These are phyloP conservation scores for Cynopterus sphinx DNA, from an alignment of 2,797 vertebrate genomes.

Conservation along the genomic window DNA sequence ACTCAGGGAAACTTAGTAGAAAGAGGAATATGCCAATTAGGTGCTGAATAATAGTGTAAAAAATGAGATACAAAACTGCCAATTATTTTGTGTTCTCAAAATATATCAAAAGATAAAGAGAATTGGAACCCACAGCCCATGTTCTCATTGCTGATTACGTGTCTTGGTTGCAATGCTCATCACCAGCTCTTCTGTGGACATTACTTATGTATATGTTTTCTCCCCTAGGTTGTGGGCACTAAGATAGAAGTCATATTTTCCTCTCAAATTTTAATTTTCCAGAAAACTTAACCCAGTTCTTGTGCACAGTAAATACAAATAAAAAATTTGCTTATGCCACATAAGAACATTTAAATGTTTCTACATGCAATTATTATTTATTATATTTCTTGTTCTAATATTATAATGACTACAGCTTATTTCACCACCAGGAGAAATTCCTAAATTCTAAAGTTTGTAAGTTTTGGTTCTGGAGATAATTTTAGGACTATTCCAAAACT, in stretches of 20 bases:
- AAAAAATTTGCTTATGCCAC: not conserved
- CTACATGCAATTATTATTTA: not conserved
- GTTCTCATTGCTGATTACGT: not conserved
- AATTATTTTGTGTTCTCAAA: not conserved
- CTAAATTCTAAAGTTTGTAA: not conserved
- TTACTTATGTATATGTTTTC: not conserved
- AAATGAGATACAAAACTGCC: not conserved
- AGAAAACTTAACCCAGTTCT: not conserved
- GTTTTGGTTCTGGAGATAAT: conserved; percentile 35
- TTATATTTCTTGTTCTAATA: not conserved
- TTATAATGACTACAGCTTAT: not conserved
- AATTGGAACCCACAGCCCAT: not conserved
- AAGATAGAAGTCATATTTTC: not conserved
- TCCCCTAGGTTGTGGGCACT: not conserved
- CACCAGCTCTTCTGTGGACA: not conserved
- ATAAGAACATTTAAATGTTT: not conserved
- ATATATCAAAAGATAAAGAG: not conserved
- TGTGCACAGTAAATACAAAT: not conserved
- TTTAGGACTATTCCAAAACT: not conserved
- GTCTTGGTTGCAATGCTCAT: not conserved
- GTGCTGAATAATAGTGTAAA: not conserved
- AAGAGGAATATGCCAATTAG: not conserved
- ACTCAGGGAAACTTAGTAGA: not conserved
- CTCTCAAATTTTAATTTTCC: not conserved
- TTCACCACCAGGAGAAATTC: not conserved